These are phyloP conservation scores for Spermophilus dauricus DNA, from an alignment of 2,113 vertebrate genomes.

Conservation along the genomic window DNA sequence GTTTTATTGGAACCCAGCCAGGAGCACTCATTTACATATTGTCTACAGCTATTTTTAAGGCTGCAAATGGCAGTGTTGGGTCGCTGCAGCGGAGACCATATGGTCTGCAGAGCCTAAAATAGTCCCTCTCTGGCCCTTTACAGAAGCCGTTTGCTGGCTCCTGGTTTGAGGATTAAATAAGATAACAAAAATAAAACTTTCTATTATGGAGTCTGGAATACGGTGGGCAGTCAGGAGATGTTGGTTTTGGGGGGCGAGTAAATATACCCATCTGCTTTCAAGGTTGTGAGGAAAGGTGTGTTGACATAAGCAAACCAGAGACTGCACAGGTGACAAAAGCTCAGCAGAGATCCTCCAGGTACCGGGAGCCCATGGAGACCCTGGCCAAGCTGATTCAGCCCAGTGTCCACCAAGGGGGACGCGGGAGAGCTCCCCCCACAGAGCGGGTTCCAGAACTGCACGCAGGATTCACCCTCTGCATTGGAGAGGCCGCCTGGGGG, in stretches of 20 bases:
- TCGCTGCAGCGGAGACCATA: not conserved
- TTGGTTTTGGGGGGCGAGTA: not conserved
- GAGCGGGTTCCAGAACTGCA: too few species aligned
- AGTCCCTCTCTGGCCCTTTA: not conserved
- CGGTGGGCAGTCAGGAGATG: not conserved
- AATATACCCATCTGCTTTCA: not conserved
- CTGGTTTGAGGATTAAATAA: not conserved
- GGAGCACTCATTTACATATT: not conserved
- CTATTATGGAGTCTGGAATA: not conserved
- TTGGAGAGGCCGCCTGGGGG: not conserved
- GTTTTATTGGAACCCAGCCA: not conserved
- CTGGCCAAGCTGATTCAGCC: too few species aligned
- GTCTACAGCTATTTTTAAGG: not conserved
- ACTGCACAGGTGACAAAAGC: not conserved
- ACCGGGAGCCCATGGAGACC: accelerated
- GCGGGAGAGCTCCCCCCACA: accelerated
- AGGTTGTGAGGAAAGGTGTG: not conserved
- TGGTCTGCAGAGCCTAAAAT: not conserved
- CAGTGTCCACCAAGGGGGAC: too few species aligned
- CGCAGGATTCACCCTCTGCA: accelerated
- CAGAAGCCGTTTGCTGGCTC: not conserved
- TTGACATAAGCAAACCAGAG: not conserved
- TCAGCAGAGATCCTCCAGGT: too few species aligned
- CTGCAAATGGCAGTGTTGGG: not conserved
- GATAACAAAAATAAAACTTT: not conserved